Percentiles rank a stretch among this genome's conserved stretches.
These are phyloP conservation scores for Podarcis muralis DNA, from an alignment of 2,113 vertebrate species.

Conservation along the genomic window DNA sequence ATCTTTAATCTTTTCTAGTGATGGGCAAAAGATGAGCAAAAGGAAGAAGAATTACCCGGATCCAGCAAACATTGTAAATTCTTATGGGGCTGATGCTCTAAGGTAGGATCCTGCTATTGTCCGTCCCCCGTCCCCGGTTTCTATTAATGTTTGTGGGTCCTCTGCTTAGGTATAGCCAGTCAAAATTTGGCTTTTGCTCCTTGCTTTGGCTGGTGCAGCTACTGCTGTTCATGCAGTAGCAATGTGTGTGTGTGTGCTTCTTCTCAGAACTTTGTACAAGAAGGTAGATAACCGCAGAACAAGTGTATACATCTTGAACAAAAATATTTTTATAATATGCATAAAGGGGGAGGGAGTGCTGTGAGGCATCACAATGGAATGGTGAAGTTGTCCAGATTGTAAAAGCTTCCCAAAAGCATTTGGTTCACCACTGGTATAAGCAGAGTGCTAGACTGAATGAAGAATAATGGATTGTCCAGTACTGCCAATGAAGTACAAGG, in stretches of 20 bases:
- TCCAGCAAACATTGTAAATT: constrained; percentile 84
- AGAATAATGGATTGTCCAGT: neutral
- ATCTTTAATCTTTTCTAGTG: constrained; percentile 76
- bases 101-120: constrained; percentile 75
- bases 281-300: no score
- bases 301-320: neutral
- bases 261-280: neutral
- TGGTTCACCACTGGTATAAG: neutral
- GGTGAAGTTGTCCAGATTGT: neutral
- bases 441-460: neutral
- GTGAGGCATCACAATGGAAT: neutral
- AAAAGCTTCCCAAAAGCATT: neutral
- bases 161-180: neutral
- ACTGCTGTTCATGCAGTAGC: neutral
- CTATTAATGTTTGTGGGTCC: neutral
- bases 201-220: neutral
- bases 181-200: neutral
- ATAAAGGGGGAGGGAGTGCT: neutral
- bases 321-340: neutral
- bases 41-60: constrained; percentile 99
- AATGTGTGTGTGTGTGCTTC: neutral
- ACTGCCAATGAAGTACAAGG: neutral
- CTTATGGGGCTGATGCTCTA: constrained; percentile 93
- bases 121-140: neutral
- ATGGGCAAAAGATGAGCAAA: constrained; percentile 99